Base-by-base conservation (phyloP, 2,797 vertebrate genomes). In the Spea hammondii region DNA sequence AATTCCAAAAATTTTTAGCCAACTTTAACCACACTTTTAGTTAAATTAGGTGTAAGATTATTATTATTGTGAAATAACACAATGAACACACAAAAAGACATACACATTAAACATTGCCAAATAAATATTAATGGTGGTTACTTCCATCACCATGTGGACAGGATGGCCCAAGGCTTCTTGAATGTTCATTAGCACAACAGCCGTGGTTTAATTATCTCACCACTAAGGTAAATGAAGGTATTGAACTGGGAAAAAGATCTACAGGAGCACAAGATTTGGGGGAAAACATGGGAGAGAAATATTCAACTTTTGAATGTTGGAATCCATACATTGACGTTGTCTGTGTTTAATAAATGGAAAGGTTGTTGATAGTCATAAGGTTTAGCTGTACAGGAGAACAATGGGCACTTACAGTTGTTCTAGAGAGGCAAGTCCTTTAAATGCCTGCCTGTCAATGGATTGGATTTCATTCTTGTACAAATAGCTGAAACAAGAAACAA, bases 381-480 rank as follows among this genome's bases (percentile, higher is more conserved):
- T 9, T 11, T 57, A 57, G 13, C 55, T 57, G 55, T 13, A 13
- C 55, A 57, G 55, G 55, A 62, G 11, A 54, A 71, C 64, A 62
- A 53, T 85, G 85, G 90, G 91, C 93, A 99, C 98, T 99, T 98
- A 99, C 98, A 99, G 96, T 96, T 99, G 98, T 85, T 99, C 98
- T 92, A 99, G 96, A 94, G 97, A 98, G 92, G 95, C 95, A 94
- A 99, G 98, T 92, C 98, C 98, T 93, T 96, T 97, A 97, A 99
- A 99, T 86, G 98, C 97, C 92, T 99, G 95, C 93, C 95, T 96
- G 97, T 98, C 97, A 95, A 99, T 95, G 92, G 97, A 92, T 93
- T 98, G 96, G 95, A 99, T 99, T 96, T 99, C 97, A 96, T 99
- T 99, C 96, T 99, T 99, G 98, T 99, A 99, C 94, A 99, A 95